Conservation (phyloP, 2,888 invertebrate species). For the Exephanes ischioxanthus region DNA sequence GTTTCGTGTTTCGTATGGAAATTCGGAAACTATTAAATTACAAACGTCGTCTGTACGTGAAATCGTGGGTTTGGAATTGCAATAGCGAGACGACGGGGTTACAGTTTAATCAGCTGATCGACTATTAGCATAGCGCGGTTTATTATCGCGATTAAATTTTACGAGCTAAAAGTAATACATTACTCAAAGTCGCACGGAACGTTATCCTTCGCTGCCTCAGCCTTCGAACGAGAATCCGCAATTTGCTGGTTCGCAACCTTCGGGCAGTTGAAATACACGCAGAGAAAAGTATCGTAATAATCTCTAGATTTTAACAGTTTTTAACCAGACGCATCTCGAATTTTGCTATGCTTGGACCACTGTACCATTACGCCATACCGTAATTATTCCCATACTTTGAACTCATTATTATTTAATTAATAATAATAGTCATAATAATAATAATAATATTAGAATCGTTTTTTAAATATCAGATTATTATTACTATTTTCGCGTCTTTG, state of each 20-base stretch:
- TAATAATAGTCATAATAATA: no score
- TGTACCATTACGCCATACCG: no score
- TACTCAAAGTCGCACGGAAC: constrained; percentile 8
- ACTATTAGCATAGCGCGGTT: background rate
- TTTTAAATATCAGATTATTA: no score
- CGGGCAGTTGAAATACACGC: no score
- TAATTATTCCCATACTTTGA: no score
- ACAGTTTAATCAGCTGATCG: constrained; percentile 36
- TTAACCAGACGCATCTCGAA: background rate
- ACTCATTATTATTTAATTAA: no score
- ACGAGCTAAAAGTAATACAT: constrained; percentile 2
- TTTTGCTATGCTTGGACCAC: background rate
- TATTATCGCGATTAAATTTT: constrained; percentile 14
- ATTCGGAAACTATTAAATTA: constrained; percentile 22
- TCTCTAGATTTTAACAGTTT: background rate
- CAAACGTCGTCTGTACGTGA: background rate
- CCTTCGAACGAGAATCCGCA: no score
- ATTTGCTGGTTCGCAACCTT: no score
- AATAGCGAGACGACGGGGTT: background rate
- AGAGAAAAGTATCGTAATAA: no score
- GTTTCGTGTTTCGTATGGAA: constrained; percentile 1
- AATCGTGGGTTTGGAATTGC: background rate
- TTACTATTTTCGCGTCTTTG: no score
- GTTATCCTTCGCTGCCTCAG: no score
- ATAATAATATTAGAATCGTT: no score